Evolutionary conservation across 2,113 vertebrate species (phyloP).

Genomic region (Calidris pygmaea): DNA sequence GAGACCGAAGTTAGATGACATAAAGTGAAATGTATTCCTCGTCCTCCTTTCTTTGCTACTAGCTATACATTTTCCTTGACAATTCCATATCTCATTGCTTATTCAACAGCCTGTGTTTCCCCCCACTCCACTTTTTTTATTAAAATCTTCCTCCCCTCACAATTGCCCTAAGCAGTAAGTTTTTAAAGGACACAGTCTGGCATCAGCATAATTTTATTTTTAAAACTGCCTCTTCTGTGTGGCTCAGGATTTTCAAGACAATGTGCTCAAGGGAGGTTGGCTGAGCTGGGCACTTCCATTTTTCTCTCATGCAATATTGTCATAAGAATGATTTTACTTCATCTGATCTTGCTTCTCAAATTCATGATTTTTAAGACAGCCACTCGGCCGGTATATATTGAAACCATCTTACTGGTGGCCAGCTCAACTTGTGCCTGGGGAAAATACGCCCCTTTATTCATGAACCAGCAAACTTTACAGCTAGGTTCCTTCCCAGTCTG

Average conservation of each 20-base stretch:
- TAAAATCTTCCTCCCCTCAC: background rate
- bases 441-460: background rate
- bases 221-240: background rate
- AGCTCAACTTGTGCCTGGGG: background rate
- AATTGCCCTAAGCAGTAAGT: background rate
- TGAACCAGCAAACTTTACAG: background rate
- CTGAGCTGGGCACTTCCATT: background rate
- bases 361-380: background rate
- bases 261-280: background rate
- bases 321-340: background rate
- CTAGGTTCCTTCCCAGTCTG: background rate
- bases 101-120: background rate
- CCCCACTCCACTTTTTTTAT: background rate
- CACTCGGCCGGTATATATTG: background rate
- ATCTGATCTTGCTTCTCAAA: background rate
- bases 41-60: background rate
- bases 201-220: background rate
- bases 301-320: background rate
- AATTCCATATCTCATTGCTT: background rate
- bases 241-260: background rate
- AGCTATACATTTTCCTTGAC: background rate
- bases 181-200: background rate
- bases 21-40: background rate
- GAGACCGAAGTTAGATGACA: background rate
- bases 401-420: background rate